Evolutionary conservation across 2,888 invertebrate genomes (phyloP), one percentile per base, ranked within the genome.

Genomic region (Eudemis profundana): DNA sequence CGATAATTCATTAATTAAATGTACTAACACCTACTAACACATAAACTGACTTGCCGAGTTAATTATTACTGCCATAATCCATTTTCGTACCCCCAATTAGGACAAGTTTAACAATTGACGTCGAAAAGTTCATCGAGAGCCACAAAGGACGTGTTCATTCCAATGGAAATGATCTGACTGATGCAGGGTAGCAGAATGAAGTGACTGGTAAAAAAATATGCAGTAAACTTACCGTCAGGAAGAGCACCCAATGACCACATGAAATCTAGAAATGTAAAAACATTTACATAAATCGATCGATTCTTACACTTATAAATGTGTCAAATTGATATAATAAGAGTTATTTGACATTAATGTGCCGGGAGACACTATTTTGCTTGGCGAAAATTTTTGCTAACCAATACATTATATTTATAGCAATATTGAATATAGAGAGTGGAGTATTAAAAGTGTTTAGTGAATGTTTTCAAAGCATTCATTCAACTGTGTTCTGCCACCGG

Each of bases 221-320:
- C 75, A 77, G 83, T 78, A 67, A 85, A 96, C 97, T 97, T 94
- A 98, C 98, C 97, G 95, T 98, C 98, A 94, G 97, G 97, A 94
- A 98, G 96, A 94, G 97, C 97, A 95, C 97, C 98, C 96, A 98
- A 96, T 93, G 97, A 97, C 98, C 98, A 98, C 97, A 98, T 97
- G 96, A 98, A 97, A 97, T 98, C 98, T 98, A 96, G 94, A 96
- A 94, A 93, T 93, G 93, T 92, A 93, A 93, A 93, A 93, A 92
- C 87, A 92, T 90, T 91, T 91, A 90, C 90, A 90, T 92, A 90
- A 92, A 87, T 91, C 87, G 90, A 91, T 82, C 90, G 85, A 90
- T 86, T 83, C 86, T 90, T 89, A 90, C 80, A 88, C 82, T 84
- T 82, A 85, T 73, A 82, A 76, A 83, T 77, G 77, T 81, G 73